Evolutionary conservation across 35 echinoderm and acorn worm species (phyloP), one percentile per base, ranked within the genome.

Genomic region (Lytechinus pictus): DNA sequence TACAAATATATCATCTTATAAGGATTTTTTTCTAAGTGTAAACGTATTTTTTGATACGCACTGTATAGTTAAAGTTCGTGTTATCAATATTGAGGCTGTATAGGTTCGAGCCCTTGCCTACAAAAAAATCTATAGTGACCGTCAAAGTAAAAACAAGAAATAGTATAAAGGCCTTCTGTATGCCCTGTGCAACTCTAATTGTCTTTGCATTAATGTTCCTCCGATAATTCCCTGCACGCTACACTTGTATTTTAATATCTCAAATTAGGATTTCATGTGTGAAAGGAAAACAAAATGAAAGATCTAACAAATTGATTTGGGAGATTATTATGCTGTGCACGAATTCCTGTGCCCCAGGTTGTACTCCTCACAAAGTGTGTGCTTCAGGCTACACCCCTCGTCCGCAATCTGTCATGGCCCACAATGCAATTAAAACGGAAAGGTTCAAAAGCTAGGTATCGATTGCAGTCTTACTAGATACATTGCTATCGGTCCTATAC

Each of bases 401-500:
- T 79, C n/a, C 66, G 66, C 66, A 79, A 79, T 79, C 66, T 79
- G 66, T 79, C 66, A 79, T 79, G 16, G 66, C 4, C 19, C 66
- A 8, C 19, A 14, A 79, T 24, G 66, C 66, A 79, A 79, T 79
- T 79, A 79, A 79, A 24, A 79, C 16, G 66, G n/a, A 79, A 16
- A 79, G 66, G 66, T 79, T 79, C 19, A 79, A 79, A 79, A 79
- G 12, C 66, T 79, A 24, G 66, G 66, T 79, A 79, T 79, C 66
- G 66, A 79, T 79, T 79, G 66, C 66, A 79, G 66, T 79, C 66
- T n/a, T 24, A 79, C n/a, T 24, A 79, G 66, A 79, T 79, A 79
- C 66, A 79, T 79, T 79, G 66, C 66, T 79, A 79, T 79, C 66
- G 66, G 66, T 79, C 19, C 66, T 79, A 79, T 79, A 24, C 66